Base-by-base conservation (phyloP, 1,140 invertebrate genomes). In the Bombus confusus region DNA sequence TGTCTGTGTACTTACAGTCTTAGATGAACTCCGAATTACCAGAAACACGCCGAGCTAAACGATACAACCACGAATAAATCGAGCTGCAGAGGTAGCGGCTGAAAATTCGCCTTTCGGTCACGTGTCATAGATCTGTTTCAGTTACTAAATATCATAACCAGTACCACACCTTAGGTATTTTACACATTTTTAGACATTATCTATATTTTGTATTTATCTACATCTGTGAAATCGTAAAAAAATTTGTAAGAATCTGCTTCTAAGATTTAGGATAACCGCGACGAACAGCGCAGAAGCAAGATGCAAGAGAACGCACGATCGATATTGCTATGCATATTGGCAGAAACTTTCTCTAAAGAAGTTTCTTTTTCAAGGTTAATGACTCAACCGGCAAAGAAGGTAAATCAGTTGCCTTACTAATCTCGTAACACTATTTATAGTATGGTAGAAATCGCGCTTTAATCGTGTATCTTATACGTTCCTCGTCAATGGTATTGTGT, bases 321-420 rank as follows among this genome's bases (percentile, higher is more conserved):
- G 43, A 31, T 68, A 68, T 83, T 5, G 41, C 83, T 62, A 37
- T 73, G 77, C 57, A 64, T 52, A 72, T 73, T 72, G 66, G 72
- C 77, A 85, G 25, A 25, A 71, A 85, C 68, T 85, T 85, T 80
- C 83, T 85, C 77, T 73, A n/a, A 4, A 77, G 43, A 62, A 80
- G 76, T 85, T 85, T 85, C 83, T 85, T 85, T 80, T 72, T 80
- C 76, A 80, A 85, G 83, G 77, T 64, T 72, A 80, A 80, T 62
- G 76, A 80, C 31, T 84, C 76, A 62, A 31, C 25, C 39, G 68
- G 8, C 34, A 79, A 85, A 62, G 39, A 84, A 52, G 77, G n/a
- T 59, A 52, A 8, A 83, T 78, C 66, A 22, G 43, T 62, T 22
- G 31, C 31, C 28, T 80, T 80, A 80, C 39, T 72, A 59, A 83